These are phyloP conservation scores for Genyomyrus donnyi DNA, from an alignment of 2,113 vertebrate species.

Conservation along the genomic window DNA sequence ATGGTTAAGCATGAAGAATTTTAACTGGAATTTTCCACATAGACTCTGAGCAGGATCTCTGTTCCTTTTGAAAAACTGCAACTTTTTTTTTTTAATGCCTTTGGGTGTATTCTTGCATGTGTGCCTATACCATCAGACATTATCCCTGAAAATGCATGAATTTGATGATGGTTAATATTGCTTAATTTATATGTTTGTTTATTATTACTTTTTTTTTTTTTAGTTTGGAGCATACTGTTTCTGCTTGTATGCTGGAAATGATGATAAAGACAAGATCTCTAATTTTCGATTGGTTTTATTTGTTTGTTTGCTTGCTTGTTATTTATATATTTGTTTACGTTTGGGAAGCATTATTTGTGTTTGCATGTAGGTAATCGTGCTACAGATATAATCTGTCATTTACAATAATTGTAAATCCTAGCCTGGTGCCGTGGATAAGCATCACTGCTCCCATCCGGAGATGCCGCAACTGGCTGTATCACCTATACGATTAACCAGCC, in stretches of 20 bases:
- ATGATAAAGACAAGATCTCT: background rate
- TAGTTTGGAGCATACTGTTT: background rate
- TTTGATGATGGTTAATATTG: background rate
- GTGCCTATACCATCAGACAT: background rate
- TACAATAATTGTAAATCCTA: background rate
- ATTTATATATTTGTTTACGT: background rate
- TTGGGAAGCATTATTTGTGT: background rate
- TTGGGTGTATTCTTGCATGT: background rate
- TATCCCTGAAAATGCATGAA: background rate
- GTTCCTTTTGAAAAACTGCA: background rate
- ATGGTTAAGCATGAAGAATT: background rate
- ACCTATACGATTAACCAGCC: background rate
- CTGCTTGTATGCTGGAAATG: background rate
- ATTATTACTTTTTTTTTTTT: background rate
- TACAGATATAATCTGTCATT: background rate
- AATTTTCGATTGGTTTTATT: background rate
- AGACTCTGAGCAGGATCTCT: background rate
- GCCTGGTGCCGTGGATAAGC: background rate
- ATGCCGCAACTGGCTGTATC: background rate
- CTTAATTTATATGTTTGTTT: background rate
- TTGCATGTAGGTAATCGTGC: background rate
- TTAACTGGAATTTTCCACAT: background rate
- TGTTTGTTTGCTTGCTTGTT: background rate
- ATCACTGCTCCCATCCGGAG: background rate
- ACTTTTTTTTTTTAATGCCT: background rate